These are phyloP conservation scores for Bos javanicus DNA, from an alignment of 2,113 vertebrate genomes.

Conservation along the genomic window DNA sequence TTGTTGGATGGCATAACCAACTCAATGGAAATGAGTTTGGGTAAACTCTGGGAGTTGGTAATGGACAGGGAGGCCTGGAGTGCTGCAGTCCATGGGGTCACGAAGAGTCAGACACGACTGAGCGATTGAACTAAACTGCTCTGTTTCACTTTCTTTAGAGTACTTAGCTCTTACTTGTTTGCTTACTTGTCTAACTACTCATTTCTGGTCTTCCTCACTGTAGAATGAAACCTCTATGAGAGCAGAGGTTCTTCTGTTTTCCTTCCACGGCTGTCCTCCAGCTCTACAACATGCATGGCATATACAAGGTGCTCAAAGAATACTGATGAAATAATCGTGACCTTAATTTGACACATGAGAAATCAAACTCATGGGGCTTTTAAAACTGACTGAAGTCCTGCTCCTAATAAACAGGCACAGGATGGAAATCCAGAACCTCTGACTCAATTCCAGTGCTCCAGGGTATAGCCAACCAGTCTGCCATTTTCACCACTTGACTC, in stretches of 20 bases:
- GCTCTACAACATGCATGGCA: background rate
- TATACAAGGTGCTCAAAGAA: background rate
- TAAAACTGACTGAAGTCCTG: background rate
- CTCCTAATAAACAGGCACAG: background rate
- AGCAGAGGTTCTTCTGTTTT: too few relatives aligned
- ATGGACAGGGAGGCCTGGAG: background rate
- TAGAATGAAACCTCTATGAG: background rate
- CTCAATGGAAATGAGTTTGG: background rate
- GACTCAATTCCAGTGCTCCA: background rate
- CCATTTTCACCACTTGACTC: background rate
- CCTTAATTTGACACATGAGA: background rate
- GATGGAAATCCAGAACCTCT: background rate
- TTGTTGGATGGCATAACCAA: background rate
- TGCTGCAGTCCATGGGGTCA: background rate
- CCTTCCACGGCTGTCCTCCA: background rate
- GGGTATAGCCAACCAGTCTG: background rate
- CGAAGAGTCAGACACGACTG: background rate
- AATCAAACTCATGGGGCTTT: background rate
- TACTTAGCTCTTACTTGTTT: background rate
- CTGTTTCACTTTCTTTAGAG: background rate
- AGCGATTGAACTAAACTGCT: background rate
- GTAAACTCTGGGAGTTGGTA: background rate
- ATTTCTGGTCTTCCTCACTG: background rate
- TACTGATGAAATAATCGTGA: background rate
- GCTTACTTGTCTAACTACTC: background rate